Conservation (phyloP, 2,888 invertebrate genomes). For the Candidula unifasciata region DNA sequence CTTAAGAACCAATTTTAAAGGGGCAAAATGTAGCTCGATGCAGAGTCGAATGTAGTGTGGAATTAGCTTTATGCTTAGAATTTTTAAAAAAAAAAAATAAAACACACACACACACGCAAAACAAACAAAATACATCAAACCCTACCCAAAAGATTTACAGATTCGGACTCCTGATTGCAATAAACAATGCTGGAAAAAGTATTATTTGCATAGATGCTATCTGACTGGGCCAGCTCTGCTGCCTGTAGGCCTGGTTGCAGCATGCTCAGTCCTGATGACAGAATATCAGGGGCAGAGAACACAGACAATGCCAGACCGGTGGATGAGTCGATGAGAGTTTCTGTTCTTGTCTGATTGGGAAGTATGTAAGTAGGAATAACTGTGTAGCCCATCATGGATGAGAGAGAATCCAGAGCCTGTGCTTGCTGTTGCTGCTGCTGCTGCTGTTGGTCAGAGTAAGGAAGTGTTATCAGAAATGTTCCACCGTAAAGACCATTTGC, state of each 20-base stretch:
- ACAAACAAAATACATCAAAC: too few species aligned
- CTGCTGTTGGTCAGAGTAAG: conserved; percentile 25
- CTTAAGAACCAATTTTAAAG: too few species aligned
- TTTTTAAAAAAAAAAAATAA: too few species aligned
- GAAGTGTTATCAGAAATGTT: conserved; percentile 17
- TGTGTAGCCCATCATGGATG: conserved; percentile 30
- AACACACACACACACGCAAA: too few species aligned
- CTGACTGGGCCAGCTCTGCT: conserved; percentile 12
- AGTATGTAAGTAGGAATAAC: conserved; percentile 25
- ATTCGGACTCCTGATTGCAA: neutral
- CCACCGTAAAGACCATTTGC: neutral
- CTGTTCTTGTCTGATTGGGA: neutral
- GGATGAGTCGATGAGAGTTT: neutral
- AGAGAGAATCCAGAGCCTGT: neutral
- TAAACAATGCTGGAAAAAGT: neutral
- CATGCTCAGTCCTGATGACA: conserved; percentile 9
- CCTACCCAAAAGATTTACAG: neutral
- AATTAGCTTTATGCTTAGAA: too few species aligned
- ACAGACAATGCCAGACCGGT: conserved; percentile 4
- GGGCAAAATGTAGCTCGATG: too few species aligned
- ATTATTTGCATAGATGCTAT: neutral
- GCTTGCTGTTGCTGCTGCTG: conserved; percentile 16
- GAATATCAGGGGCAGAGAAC: conserved; percentile 10
- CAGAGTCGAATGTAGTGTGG: too few species aligned
- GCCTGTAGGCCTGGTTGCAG: neutral